Evolutionary conservation across 2,113 vertebrate genomes (phyloP), one percentile per base, ranked within the genome.

Genomic region (Spea multiplicata): DNA sequence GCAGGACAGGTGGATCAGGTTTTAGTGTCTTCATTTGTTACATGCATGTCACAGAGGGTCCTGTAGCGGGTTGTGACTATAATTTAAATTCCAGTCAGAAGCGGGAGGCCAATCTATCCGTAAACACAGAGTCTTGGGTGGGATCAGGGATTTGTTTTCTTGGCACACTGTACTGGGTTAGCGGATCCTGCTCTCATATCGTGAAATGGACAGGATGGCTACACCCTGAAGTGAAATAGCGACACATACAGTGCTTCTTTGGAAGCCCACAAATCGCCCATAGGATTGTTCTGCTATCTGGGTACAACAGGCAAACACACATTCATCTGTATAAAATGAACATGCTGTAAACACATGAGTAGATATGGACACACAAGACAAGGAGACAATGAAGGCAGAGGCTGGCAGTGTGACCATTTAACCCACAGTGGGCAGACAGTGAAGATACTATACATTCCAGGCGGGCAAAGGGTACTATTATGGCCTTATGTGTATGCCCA

Each of bases 311-410:
- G 3, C 44, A 46, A 7, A 14, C 48, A 66, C 13, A 45, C 74
- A 59, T 59, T 68, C 8, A 17, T 44, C 61, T 16, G 16, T 47
- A 55, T 16, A 53, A 57, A 50, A 45, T 47, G 62, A 17, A 16
- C 46, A 70, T 70, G 67, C 47, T 16, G 46, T 46, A 13, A 68
- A 14, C 13, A 70, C 14, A 49, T 74, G 9, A 59, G 57, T 10
- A 67, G 44, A 67, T 44, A 12, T 6, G 17, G 66, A 47, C 62
- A 66, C 62, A 67, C 12, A 66, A 80, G 46, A 57, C 49, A 78
- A 6, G n/a, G 17, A 57, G 65, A 17, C 44, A 61, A 68, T 68
- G 71, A 80, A 74, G 71, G 74, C 64, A 67, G 50, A 55, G 64
- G 30, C 48, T 66, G 73, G 30, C 57, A 61, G 17, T 13, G 53